Evolutionary conservation across 2,888 invertebrate species (phyloP), one percentile per base, ranked within the genome.

Genomic region (Hypsopygia costalis): DNA sequence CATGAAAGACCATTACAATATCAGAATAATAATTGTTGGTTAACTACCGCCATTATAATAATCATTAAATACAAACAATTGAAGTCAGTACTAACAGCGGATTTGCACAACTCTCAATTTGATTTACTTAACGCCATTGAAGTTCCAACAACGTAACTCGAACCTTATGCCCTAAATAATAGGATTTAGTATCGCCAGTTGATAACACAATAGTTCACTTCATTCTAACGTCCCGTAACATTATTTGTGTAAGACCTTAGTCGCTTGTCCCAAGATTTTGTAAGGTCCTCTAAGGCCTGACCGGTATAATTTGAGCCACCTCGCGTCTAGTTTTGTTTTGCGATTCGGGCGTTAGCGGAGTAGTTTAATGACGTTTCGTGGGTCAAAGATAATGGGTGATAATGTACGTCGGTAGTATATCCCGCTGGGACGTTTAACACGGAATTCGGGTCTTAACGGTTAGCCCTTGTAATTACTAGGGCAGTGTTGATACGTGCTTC

Each of bases 391-490:
- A 57, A 68, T 62, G 70, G 75, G 81, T 80, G 81, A 77, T 78
- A 81, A 82, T 72, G 69, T 69, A 69, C 64, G 59, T 64, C 50
- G 51, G 57, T 58, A 57, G 65, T 65, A 65, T 65, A 68, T 74
- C 80, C 85, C 77, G 52, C 34, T 53, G 74, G 77, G 77, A 66
- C 79, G 64, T 75, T 83, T 81, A 80, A 81, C 85, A 79, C 64
- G 64, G 72, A 74, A 73, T 83, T 78, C 62, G 74, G 80, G 73
- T 68, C 73, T 81, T 69, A 74, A 73, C 70, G 73, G 69, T 81
- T 71, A 79, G 76, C 73, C 80, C 68, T 45, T 64, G 81, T 86
- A 86, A 87, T 86, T 85, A 83, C 74, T 64, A 61, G 73, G 81
- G 79, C 69, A 64, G 72, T 66, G 65, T 71, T 69, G 64, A 65